Evolutionary conservation across 2,797 vertebrate genomes (phyloP), one percentile per base, ranked within the genome.

Genomic region (Botia almorhae): DNA sequence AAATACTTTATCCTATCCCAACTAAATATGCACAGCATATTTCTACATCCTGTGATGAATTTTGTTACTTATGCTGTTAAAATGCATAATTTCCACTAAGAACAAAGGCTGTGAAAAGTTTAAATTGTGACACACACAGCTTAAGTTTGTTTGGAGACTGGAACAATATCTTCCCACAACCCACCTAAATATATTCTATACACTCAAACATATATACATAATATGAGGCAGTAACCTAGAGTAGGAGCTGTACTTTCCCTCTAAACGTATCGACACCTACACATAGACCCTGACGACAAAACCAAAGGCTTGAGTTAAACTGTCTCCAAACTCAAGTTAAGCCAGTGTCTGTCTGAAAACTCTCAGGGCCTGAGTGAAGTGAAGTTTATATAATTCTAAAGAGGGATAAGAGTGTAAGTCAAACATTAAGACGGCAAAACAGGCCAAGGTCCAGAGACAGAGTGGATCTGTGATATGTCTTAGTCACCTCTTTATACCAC

Each of bases 281-380:
- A 71, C 63, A 64, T 6, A 64, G 12, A 64, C 29, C 21, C 29
- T 11, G n/a, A 58, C 1, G 19, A 58, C 55, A 19, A 65, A 63
- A 64, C 77, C 69, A 64, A 79, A 64, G 16, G 48, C 58, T 19
- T 4, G n/a, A 79, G 68, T 79, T 63, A 71, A 78, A 78, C 76
- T 71, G 56, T 63, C 46, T 71, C 56, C 58, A 71, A 51, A 79
- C 69, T 64, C 46, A 55, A 69, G 21, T 67, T 14, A 36, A 76
- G 48, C 63, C 76, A 64, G n/a, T 79, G 55, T 71, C 48, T 43
- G 46, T 55, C 69, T 19, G 14, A 13, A 58, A 68, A 46, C 64
- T 72, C 29, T n/a, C 29, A 71, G 46, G 50, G 29, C n/a, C 58
- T 64, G 64, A 26, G 23, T 29, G n/a, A 53, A 43, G 58, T 16